Evolutionary conservation across 53 echinoderm and acorn worm species (phyloP).

Genomic region (Actinopyga echinites): DNA sequence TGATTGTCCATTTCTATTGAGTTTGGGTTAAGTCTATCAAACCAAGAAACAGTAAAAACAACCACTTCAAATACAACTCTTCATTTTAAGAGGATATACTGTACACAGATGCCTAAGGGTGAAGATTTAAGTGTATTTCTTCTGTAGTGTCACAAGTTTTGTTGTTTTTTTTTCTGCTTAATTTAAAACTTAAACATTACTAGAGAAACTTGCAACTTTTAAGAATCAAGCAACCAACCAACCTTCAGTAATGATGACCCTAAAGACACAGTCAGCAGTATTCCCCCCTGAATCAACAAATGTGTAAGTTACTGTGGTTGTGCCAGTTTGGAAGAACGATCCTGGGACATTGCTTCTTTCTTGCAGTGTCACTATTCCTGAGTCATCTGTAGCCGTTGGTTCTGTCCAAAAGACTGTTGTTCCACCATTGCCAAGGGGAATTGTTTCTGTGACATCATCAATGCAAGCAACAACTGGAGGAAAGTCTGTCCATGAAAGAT

Average conservation of each 20-base stretch:
- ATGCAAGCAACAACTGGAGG: slow-evolving; percentile 32
- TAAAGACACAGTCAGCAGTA: slow-evolving; percentile 36
- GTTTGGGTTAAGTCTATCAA: too few relatives aligned
- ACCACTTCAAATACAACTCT: too few relatives aligned
- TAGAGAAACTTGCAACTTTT: too few relatives aligned
- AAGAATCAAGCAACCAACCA: too few relatives aligned
- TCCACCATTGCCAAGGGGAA: slow-evolving; percentile 16
- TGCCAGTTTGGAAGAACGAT: slow-evolving; percentile 19
- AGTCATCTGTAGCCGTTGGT: slow-evolving; percentile 55
- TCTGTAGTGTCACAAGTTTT: too few relatives aligned
- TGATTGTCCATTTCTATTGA: too few relatives aligned
- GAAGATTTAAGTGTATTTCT: too few relatives aligned
- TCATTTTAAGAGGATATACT: too few relatives aligned
- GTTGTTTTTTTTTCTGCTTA: too few relatives aligned
- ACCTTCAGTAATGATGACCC: slow-evolving; percentile 48
- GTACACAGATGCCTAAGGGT: too few relatives aligned
- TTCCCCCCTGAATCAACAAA: slow-evolving; percentile 47
- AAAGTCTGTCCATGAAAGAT: slow-evolving; percentile 27
- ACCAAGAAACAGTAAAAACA: too few relatives aligned
- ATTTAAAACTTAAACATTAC: too few relatives aligned
- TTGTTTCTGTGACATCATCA: neutral
- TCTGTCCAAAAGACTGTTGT: slow-evolving; percentile 29
- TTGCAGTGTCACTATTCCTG: slow-evolving; percentile 29
- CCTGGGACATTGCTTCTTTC: slow-evolving; percentile 27
- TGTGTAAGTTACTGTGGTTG: slow-evolving; percentile 46